Evolutionary conservation across 2,113 vertebrate genomes (phyloP).

Genomic region (Sinocyclocheilus rhinocerous): DNA sequence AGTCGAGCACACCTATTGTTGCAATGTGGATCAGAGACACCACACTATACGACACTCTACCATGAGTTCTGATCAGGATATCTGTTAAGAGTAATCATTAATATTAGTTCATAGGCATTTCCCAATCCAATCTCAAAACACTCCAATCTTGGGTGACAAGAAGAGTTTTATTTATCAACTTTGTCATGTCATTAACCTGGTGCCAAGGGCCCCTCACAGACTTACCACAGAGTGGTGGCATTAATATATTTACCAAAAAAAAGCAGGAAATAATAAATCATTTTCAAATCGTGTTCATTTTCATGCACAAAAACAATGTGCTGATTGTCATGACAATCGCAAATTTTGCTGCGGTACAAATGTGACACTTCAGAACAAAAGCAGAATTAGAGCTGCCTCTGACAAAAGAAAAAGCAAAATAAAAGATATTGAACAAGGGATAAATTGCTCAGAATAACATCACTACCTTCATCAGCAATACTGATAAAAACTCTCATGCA

Average conservation of each 20-base stretch:
- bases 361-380: neutral
- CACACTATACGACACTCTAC: neutral
- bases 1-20: too few species aligned
- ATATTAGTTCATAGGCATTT: neutral
- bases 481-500: too few species aligned
- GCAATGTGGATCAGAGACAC: too few species aligned
- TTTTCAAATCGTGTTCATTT: neutral
- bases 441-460: neutral
- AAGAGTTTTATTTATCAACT: neutral
- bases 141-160: neutral
- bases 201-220: neutral
- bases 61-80: neutral
- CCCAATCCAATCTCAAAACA: neutral
- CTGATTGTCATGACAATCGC: neutral
- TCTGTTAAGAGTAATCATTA: neutral
- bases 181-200: neutral
- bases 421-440: neutral
- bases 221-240: neutral
- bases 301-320: constrained; percentile 1
- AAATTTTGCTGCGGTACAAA: neutral
- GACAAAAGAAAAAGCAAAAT: neutral
- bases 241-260: neutral
- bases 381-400: neutral
- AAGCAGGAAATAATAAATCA: neutral
- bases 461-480: neutral